A percentile compares a stretch with the other conserved stretches of the same genome.
These are phyloP conservation scores for Camponotus fellah DNA, from an alignment of 2,888 invertebrate genomes.

Conservation along the genomic window DNA sequence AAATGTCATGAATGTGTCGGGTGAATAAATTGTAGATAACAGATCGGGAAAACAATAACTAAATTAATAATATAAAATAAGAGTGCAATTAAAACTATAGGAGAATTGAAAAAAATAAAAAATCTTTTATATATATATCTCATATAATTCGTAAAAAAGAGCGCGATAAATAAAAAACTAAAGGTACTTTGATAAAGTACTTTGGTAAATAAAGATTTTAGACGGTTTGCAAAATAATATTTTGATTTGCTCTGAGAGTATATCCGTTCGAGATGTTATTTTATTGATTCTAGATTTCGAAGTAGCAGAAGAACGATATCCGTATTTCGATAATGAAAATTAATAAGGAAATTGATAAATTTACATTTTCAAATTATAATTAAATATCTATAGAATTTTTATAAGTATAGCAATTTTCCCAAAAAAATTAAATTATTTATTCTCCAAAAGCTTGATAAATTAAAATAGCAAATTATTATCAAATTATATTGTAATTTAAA, in stretches of 20 bases:
- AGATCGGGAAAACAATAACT: conserved; percentile 1
- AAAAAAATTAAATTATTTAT: not conserved
- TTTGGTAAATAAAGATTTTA: not conserved
- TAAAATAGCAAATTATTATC: no score
- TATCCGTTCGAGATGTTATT: not conserved
- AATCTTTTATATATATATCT: not conserved
- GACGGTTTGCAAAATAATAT: not conserved
- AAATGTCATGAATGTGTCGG: not conserved
- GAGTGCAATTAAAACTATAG: not conserved
- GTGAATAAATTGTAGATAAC: not conserved
- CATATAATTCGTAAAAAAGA: not conserved
- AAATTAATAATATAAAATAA: not conserved
- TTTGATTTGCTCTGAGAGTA: not conserved
- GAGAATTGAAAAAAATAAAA: not conserved
- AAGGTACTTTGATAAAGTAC: not conserved
- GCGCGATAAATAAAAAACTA: not conserved
- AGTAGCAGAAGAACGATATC: not conserved
- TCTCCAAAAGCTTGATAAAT: no score
- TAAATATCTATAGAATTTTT: not conserved
- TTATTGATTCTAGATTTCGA: not conserved
- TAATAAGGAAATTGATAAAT: not conserved
- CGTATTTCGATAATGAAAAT: not conserved
- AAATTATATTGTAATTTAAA: not conserved
- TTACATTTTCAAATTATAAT: not conserved
- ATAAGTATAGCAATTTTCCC: not conserved